Percentiles rank a stretch among this genome's conserved stretches.
Evolutionary conservation across 2,888 invertebrate species (phyloP).

Genomic region (Raillietiella orientalis): DNA sequence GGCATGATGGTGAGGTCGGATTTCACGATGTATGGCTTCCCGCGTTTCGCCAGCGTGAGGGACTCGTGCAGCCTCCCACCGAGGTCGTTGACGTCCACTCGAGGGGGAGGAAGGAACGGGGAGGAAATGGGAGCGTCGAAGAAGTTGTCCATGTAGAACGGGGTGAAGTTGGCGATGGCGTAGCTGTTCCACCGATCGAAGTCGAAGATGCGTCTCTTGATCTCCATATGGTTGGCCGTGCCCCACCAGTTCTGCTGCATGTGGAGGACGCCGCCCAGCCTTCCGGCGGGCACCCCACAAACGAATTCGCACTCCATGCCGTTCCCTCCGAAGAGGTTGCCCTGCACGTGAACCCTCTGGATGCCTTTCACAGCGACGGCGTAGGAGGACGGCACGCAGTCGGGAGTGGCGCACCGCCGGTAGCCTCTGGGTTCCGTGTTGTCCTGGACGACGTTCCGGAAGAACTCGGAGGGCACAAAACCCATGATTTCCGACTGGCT

Average conservation of each 20-base stretch:
- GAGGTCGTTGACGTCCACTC: slow-evolving; percentile 19
- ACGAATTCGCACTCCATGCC: slow-evolving; percentile 48
- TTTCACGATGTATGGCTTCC: slow-evolving; percentile 38
- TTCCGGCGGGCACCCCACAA: slow-evolving; percentile 53
- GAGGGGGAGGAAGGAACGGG: slow-evolving; percentile 19
- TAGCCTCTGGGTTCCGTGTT: slow-evolving; percentile 15
- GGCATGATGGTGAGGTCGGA: slow-evolving; percentile 95
- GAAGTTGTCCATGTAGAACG: slow-evolving; percentile 43
- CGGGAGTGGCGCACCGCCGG: slow-evolving; percentile 8
- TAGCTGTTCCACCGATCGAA: slow-evolving; percentile 99
- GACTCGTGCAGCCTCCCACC: slow-evolving; percentile 40
- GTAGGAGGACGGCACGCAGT: slow-evolving; percentile 27
- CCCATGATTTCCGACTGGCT: slow-evolving; percentile 70
- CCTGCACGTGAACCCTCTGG: slow-evolving; percentile 62
- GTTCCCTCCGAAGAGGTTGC: slow-evolving; percentile 61
- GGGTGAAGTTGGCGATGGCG: slow-evolving; percentile 62
- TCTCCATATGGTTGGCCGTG: slow-evolving; percentile 29
- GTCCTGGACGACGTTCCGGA: slow-evolving; percentile 36
- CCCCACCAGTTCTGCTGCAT: slow-evolving; percentile 96
- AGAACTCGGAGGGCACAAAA: slow-evolving; percentile 41
- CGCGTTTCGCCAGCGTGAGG: slow-evolving; percentile 24
- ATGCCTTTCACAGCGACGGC: slow-evolving; percentile 75
- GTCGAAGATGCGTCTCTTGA: slow-evolving; percentile 62
- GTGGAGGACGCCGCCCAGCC: slow-evolving; percentile 51
- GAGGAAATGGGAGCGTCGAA: slow-evolving; percentile 25